Base-by-base conservation (phyloP, 1,140 invertebrate species). In the Drosophila tristis region DNA sequence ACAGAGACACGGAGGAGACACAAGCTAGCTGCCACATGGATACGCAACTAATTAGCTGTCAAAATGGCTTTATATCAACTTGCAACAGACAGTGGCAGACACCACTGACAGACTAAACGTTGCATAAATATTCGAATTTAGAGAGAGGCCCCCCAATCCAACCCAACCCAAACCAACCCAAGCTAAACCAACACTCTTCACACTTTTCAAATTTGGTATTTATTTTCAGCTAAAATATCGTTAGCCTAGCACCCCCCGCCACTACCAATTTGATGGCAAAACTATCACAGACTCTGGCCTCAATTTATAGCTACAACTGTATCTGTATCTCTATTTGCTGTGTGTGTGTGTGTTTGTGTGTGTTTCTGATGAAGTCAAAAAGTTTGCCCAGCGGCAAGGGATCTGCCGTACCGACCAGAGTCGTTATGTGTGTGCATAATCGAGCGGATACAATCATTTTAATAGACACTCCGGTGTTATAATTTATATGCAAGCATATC, bases 371-470 rank as follows among this genome's bases (percentile, higher is more conserved):
- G 35, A 84, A 85, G 80, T 85, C 80, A 67, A 72, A 82, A 84
- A 84, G 61, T 84, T 82, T 76, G 67, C 59, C 53, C 57, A 15
- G 29, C 53, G 51, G 51, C 31, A 70, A 42, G 51, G 16, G 64
- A 25, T 6, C 23, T 20, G 2, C 20, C 2, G 50, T 23, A 35
- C 31, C 26, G 48, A 25, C 11, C 9, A 20, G 5, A 39, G 43
- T 64, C 59, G 45, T 45, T 39, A 29, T 16, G 23, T 47, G n/a
- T 77, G 89, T 91, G 89, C 78, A 91, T 91, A 91, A 91, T 91
- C 89, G 89, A 91, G 89, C 89, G 89, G 89, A 91, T 91, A 91
- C 89, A 89, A 91, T 91, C 89, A 85, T 91, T 91, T 91, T 91
- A 91, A 91, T 91, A 91, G 89, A 91, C 89, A 91, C 84, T 74